Conservation (phyloP, 2,888 invertebrate species). For the Drosophila parthenogenetica region DNA sequence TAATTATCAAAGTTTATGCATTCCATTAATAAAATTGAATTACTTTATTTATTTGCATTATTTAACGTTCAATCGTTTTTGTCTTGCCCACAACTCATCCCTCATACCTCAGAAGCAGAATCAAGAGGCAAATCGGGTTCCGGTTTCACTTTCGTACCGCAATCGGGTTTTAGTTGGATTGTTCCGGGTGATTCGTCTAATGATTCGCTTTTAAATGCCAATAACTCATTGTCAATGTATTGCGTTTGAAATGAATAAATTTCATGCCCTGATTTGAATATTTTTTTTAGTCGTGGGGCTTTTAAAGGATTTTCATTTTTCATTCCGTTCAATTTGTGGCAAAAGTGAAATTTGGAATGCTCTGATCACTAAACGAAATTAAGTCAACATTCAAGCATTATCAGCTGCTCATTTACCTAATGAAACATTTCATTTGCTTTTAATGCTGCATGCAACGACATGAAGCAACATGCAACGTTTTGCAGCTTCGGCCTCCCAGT, state of each 20-base stretch:
- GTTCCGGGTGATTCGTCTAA: conserved; percentile 36
- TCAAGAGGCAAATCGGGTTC: conserved; percentile 9
- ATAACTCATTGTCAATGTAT: conserved; percentile 28
- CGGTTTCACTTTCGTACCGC: conserved; percentile 40
- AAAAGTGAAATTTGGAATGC: conserved; percentile 29
- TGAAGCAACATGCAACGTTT: conserved; percentile 39
- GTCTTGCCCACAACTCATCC: conserved; percentile 15
- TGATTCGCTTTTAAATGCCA: conserved; percentile 20
- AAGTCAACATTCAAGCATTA: conserved; percentile 21
- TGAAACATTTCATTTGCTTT: conserved; percentile 34
- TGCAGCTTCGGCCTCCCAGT: conserved; percentile 26
- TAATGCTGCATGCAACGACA: conserved; percentile 21
- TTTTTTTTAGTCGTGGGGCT: conserved; percentile 2
- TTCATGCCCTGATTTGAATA: conserved; percentile 1
- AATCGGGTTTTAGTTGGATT: conserved; percentile 12
- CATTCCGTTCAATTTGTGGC: conserved; percentile 2
- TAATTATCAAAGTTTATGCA: conserved; percentile 8
- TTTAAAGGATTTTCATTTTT: conserved; percentile 2
- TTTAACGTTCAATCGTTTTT: conserved; percentile 19
- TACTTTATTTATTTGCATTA: conserved; percentile 9
- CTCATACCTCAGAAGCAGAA: background rate
- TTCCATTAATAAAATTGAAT: conserved; percentile 6
- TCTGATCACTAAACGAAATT: background rate
- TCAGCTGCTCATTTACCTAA: conserved; percentile 43
- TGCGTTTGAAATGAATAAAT: conserved; percentile 11